phyloP scores from a whole-genome alignment of 2,797 vertebrate species.

The Chloroceryle inda region DNA sequence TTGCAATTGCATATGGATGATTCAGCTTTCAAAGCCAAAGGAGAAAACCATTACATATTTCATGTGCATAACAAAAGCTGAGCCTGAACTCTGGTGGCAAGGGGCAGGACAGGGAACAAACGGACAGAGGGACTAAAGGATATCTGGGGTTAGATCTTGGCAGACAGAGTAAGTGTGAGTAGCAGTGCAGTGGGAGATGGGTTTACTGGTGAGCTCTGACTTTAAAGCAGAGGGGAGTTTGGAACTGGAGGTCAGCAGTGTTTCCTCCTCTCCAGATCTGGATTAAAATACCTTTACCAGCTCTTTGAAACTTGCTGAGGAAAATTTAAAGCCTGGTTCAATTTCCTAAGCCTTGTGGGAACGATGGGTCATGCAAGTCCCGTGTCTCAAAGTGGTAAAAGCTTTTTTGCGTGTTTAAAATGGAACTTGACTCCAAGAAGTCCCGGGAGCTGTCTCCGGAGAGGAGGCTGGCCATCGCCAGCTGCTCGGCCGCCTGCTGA shows the following conservation, averaged over 20 bases:
- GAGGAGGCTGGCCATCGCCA: accelerated
- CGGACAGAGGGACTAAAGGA: neutral
- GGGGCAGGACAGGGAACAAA: neutral
- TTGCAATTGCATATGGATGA: neutral
- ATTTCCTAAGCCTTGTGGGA: neutral
- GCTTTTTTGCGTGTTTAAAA: neutral
- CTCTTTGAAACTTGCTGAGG: neutral
- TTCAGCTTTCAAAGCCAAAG: neutral
- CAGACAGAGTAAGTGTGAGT: neutral
- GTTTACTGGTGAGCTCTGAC: neutral
- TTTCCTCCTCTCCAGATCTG: neutral
- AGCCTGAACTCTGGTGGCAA: neutral
- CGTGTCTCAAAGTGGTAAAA: neutral
- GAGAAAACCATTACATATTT: neutral
- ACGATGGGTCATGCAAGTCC: neutral
- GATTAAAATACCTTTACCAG: conserved; percentile 14
- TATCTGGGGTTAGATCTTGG: neutral
- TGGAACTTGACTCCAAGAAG: accelerated
- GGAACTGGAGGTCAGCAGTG: neutral
- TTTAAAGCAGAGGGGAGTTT: neutral
- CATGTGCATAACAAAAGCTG: neutral
- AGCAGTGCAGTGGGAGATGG: neutral
- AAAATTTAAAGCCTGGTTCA: neutral
- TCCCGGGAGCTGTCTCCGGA: neutral
- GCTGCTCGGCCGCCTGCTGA: neutral